phyloP scores from a whole-genome alignment of 2,113 vertebrate genomes.

The Tachysurus vachellii region DNA sequence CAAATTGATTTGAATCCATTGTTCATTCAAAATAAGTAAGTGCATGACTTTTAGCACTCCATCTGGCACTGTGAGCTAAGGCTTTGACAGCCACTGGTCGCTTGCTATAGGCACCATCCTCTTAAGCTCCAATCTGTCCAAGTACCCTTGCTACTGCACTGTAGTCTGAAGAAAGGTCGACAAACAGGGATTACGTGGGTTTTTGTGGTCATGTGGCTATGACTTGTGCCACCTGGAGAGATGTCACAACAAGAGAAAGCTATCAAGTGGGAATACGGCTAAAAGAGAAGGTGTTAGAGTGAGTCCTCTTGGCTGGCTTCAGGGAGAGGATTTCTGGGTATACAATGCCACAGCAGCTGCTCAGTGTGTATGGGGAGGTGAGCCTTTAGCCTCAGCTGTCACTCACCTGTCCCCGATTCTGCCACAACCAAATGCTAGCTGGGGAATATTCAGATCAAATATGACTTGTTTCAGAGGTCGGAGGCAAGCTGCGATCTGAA shows the following conservation, averaged over 20 bases:
- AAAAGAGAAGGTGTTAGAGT: constrained; percentile 32
- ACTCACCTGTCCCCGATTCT: constrained; percentile 53
- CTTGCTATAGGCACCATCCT: background rate
- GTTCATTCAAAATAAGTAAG: background rate
- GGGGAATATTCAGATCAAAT: constrained; percentile 23
- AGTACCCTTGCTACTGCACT: constrained; percentile 23
- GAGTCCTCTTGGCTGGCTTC: constrained; percentile 26
- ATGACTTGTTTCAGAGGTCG: background rate
- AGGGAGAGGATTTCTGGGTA: constrained; percentile 28
- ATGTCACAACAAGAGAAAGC: constrained; percentile 52
- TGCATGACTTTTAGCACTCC: background rate
- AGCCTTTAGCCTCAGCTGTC: constrained; percentile 60
- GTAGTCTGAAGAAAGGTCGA: constrained; percentile 23
- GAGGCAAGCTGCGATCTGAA: background rate
- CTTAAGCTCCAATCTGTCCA: constrained; percentile 59
- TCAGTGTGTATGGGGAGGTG: constrained; percentile 53
- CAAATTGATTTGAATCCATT: background rate
- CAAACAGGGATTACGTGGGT: background rate
- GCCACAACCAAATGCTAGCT: constrained; percentile 31
- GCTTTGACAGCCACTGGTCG: background rate
- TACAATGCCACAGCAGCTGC: constrained; percentile 57
- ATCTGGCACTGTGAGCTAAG: constrained; percentile 1
- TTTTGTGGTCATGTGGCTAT: constrained; percentile 54
- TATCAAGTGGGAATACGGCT: constrained; percentile 56
- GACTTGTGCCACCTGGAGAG: constrained; percentile 69